Evolutionary conservation across 1,140 invertebrate species (phyloP), one percentile per base, ranked within the genome.

Genomic region (Drosophila lowei): DNA sequence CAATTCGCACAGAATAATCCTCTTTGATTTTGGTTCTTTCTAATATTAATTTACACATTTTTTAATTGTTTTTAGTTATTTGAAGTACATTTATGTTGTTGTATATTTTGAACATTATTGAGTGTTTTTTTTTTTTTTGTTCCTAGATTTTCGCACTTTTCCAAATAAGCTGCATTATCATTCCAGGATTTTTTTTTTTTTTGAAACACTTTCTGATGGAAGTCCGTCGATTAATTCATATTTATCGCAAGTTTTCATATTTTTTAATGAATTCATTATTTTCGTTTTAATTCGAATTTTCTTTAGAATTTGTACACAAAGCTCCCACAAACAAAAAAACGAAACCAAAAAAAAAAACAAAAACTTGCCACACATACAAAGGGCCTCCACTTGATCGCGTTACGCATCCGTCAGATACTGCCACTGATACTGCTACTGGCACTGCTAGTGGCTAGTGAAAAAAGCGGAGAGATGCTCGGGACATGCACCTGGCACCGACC

Each of bases 321-420:
- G 61, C 71, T 73, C 70, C 6, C 71, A 58, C 52, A 73, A 52
- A 6, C 4, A 5, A 6, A 25, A 25, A 25, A 25, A 25, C 0
- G 0, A 23, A 23, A 6, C 5, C 3, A 0, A 5, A 5, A 0
- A 25, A 4, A 4, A 25, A 25, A 25, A 6, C 25, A 55, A 38
- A 3, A 21, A 28, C 9, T 43, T 28, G 13, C 23, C 9, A 42
- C 50, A 63, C 34, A 16, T 50, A 58, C 46, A 43, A 42, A 59
- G 46, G 47, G 50, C 25, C 21, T 67, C 15, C 50, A 72, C 52
- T 58, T 52, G 47, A 42, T 64, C 48, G 43, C 30, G 7, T 46
- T n/a, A 41, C 30, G 21, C 50, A 72, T 73, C 53, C 60, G 21
- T 21, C 41, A 49, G 68, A 73, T 64, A 47, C 50, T 42, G 30